A percentile compares a stretch with the other conserved stretches of the same genome.
Conservation (phyloP, 1,140 invertebrate species). For the Conopomorpha cramerella region DNA sequence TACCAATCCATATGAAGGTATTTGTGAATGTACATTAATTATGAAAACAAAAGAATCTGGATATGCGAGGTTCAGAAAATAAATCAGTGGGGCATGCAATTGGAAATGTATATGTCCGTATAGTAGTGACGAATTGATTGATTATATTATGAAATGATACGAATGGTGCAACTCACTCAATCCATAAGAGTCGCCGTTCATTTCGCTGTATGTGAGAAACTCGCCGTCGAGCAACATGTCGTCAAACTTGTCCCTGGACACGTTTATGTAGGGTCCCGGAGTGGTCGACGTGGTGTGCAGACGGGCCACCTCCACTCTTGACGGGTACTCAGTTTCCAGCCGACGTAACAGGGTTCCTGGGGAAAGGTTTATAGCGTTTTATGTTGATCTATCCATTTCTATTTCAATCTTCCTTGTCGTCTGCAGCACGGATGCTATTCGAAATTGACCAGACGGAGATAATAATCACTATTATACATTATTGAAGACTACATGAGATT, state of each 20-base stretch:
- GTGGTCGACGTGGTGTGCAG: constrained; percentile 34
- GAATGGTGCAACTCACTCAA: constrained; percentile 41
- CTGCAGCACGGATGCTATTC: too few species aligned
- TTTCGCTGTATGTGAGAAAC: constrained; percentile 43
- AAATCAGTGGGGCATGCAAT: too few species aligned
- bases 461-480: too few species aligned
- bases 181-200: constrained; percentile 43
- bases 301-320: constrained; percentile 22
- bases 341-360: constrained; percentile 30
- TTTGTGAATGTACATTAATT: too few species aligned
- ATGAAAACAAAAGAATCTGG: too few species aligned
- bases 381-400: not conserved
- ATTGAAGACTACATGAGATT: too few species aligned
- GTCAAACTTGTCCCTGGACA: constrained; percentile 30
- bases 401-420: not conserved
- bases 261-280: constrained; percentile 28
- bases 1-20: too few species aligned
- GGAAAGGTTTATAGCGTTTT: constrained; percentile 2
- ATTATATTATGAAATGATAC: too few species aligned
- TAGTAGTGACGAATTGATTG: too few species aligned
- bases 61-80: too few species aligned
- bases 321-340: constrained; percentile 22
- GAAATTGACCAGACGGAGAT: too few species aligned
- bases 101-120: too few species aligned
- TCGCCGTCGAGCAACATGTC: constrained; percentile 42